Evolutionary conservation across 2,797 vertebrate species (phyloP), one percentile per base, ranked within the genome.

Genomic region (Tragopan temminckii): DNA sequence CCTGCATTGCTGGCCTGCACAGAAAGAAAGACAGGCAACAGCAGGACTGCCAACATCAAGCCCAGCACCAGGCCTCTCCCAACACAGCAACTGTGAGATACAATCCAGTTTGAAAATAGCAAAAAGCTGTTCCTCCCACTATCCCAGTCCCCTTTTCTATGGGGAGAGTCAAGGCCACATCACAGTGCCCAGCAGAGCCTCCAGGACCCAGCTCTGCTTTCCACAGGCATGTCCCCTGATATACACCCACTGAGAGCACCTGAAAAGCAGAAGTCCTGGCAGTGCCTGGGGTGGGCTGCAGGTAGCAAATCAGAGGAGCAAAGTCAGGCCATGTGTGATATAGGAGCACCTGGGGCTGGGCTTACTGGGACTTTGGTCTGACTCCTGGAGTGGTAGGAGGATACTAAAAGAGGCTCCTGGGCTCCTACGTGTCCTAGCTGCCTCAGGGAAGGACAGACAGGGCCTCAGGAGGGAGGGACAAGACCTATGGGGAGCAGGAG

Each of bases 111-210:
- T 76, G 35, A 72, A 50, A 61, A 38, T 14, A 8, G 17, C 46
- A 48, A 53, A 11, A 8, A 74, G 43, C 35, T 72, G 23, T 31
- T 72, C 38, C 33, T 86, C 31, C 8, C n/a, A 9, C 25, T 57
- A 4, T 8, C 11, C 45, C 3, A 4, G 45, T 35, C 43, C 42
- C 20, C 0, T 0, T 43, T 62, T 42, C 69, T 24, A 5, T 11
- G 20, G 48, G 25, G n/a, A 59, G 13, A 63, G 66, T 11, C 57
- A 20, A 87, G 31, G 33, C 52, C 31, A 42, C 36, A 31, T 42
- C 36, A 42, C 71, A 33, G 17, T 1, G 2, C 35, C 64, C 29
- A 35, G 63, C 58, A 0, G 6, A 8, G 23, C 5, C 13, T 20
- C 21, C 48, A 2, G 0, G 6, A 12, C 52, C 27, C 53, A 77